These are phyloP conservation scores for Nesogale talazaci DNA, from an alignment of 2,113 vertebrate genomes.

Conservation along the genomic window DNA sequence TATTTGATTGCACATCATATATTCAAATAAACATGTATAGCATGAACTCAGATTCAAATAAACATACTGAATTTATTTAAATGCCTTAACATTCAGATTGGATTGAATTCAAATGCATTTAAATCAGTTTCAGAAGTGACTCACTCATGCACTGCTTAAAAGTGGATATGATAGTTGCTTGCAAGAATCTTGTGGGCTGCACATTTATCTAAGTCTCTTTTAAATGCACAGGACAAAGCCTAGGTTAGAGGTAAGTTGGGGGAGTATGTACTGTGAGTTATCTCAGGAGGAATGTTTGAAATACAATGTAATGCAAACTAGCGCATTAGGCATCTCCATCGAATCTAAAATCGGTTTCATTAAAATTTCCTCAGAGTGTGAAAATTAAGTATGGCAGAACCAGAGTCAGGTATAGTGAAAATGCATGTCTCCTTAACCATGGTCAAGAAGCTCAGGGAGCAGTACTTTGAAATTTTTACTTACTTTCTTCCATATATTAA, in stretches of 20 bases:
- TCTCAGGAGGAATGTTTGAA: slow-evolving; percentile 14
- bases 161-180: slow-evolving; percentile 38
- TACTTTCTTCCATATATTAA: background rate
- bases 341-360: background rate
- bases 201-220: background rate
- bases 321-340: slow-evolving; percentile 11
- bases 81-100: slow-evolving; percentile 65
- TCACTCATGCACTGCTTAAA: slow-evolving; percentile 66
- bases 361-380: background rate
- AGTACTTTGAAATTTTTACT: background rate
- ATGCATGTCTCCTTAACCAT: background rate
- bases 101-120: slow-evolving; percentile 69
- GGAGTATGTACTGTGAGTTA: background rate
- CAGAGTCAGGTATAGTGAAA: background rate
- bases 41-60: slow-evolving; percentile 73
- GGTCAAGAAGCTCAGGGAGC: background rate
- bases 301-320: background rate
- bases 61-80: slow-evolving; percentile 72
- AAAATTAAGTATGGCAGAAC: slow-evolving; percentile 3
- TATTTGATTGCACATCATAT: slow-evolving; percentile 71
- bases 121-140: slow-evolving; percentile 68
- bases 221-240: background rate
- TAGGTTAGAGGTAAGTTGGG: background rate
- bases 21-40: slow-evolving; percentile 64
- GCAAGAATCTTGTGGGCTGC: background rate